These are phyloP conservation scores for Condylura cristata DNA, from an alignment of 2,113 vertebrate genomes.

Conservation along the genomic window DNA sequence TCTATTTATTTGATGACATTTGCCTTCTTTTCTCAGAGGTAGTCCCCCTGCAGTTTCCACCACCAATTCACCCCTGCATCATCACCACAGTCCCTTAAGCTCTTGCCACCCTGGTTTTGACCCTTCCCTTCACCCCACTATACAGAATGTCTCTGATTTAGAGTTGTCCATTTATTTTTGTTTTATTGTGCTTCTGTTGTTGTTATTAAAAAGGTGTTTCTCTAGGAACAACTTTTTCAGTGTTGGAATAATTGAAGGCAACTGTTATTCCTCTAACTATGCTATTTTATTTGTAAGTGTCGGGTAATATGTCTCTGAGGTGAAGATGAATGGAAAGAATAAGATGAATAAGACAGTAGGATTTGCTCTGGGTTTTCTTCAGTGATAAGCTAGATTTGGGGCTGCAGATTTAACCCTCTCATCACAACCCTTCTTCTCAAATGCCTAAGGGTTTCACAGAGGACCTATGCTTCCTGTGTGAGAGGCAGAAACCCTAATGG, in stretches of 20 bases:
- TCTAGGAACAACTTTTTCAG: neutral
- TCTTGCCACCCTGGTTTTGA: no score
- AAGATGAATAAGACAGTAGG: neutral
- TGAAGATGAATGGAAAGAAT: no score
- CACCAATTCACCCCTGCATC: no score
- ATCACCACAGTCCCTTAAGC: no score
- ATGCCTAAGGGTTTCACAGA: rapidly evolving
- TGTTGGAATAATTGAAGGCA: neutral
- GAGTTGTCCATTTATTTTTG: no score
- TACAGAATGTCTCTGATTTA: no score
- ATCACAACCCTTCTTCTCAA: neutral
- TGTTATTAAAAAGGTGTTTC: neutral
- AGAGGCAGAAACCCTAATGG: neutral
- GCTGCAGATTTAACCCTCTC: neutral
- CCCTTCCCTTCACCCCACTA: no score
- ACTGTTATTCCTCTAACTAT: neutral
- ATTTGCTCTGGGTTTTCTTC: neutral
- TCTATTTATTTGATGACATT: no score
- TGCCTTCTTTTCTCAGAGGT: no score
- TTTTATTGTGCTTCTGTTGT: no score
- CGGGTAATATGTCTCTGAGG: neutral
- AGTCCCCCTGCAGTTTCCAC: no score
- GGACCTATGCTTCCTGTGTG: neutral
- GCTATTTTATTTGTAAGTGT: constrained; percentile 38
- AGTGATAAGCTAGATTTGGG: neutral